Conservation (phyloP, 2,113 vertebrate genomes). For the Egretta garzetta region DNA sequence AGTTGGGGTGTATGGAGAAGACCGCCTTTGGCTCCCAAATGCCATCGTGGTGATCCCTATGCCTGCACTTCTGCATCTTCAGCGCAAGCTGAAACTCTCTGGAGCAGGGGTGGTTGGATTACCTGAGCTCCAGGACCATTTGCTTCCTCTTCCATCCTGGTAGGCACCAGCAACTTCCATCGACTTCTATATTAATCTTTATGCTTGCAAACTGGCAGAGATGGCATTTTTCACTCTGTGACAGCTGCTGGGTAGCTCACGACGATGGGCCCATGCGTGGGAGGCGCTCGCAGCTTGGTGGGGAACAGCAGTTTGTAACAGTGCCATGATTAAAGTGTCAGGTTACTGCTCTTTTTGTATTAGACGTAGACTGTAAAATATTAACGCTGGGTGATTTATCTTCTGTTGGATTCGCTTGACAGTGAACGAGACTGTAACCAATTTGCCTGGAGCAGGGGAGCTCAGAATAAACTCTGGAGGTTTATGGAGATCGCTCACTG, state of each 20-base stretch:
- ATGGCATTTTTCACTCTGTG: not conserved
- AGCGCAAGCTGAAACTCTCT: not conserved
- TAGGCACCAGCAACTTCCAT: not conserved
- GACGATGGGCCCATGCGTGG: not conserved
- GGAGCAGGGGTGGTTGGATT: fast-evolving
- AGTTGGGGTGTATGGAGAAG: not conserved
- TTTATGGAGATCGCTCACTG: not conserved
- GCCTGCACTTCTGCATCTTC: not conserved
- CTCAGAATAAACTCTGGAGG: not conserved
- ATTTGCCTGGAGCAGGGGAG: conserved; percentile 3
- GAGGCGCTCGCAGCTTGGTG: not conserved
- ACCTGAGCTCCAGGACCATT: not conserved
- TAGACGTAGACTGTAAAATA: conserved; percentile 1
- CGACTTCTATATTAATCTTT: conserved; percentile 30
- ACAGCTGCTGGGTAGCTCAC: not conserved
- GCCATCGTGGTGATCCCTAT: not conserved
- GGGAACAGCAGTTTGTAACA: not conserved
- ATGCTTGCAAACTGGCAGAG: not conserved
- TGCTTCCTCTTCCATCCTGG: not conserved
- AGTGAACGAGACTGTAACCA: conserved; percentile 5
- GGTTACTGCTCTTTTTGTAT: conserved; percentile 12
- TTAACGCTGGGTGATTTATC: conserved; percentile 38
- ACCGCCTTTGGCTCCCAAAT: not conserved
- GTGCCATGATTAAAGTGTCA: conserved; percentile 41
- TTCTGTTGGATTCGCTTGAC: not conserved